Conservation (phyloP, 1,140 invertebrate genomes). For the Phocides pigmalion region DNA sequence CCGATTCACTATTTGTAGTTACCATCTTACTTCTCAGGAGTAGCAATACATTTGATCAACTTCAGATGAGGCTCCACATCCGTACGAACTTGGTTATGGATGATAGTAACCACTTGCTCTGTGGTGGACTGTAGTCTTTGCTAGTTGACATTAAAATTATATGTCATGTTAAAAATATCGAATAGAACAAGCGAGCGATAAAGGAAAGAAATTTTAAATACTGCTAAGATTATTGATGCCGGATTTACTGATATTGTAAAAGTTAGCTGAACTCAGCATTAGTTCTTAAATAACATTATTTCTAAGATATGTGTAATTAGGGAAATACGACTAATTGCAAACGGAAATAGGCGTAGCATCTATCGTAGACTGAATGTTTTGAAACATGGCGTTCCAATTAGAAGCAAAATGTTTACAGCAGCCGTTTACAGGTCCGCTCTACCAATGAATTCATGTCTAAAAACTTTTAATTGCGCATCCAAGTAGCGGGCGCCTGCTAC, state of each 20-base stretch:
- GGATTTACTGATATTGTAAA: not conserved
- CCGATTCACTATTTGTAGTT: too few relatives aligned
- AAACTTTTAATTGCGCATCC: constrained; percentile 45
- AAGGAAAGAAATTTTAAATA: too few relatives aligned
- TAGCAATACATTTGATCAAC: too few relatives aligned
- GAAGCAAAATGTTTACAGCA: constrained; percentile 41
- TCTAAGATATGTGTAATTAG: not conserved
- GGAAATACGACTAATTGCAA: constrained; percentile 20
- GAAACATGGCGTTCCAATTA: constrained; percentile 37
- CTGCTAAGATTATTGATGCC: too few relatives aligned
- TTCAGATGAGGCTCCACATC: too few relatives aligned
- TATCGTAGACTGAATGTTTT: constrained; percentile 24
- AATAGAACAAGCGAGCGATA: too few relatives aligned
- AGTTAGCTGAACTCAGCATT: too few relatives aligned
- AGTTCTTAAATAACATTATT: too few relatives aligned
- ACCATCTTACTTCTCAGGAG: too few relatives aligned
- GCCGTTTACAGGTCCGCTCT: constrained; percentile 39
- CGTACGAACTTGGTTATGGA: too few relatives aligned
- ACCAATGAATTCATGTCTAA: constrained; percentile 39
- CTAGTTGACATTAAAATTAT: not conserved
- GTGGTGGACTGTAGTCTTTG: too few relatives aligned
- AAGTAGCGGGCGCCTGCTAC: not conserved
- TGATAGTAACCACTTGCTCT: too few relatives aligned
- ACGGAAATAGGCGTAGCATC: not conserved
- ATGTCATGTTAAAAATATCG: not conserved